phyloP scores from a whole-genome alignment of 2,113 vertebrate genomes.

The Perca fluviatilis region DNA sequence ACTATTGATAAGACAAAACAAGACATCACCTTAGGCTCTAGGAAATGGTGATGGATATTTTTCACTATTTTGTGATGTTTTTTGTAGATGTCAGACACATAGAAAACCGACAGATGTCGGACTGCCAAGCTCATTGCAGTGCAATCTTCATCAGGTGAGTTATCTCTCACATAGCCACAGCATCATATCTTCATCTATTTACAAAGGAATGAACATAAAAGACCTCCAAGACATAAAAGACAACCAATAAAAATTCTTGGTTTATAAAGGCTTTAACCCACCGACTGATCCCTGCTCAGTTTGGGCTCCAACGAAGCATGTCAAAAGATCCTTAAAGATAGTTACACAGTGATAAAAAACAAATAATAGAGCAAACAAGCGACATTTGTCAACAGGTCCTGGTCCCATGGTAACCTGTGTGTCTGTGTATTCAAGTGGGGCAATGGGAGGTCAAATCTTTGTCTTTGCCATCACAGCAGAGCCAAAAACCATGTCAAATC shows the following conservation, averaged over 20 bases:
- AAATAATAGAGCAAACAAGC: conserved; percentile 39
- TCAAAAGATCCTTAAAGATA: conserved; percentile 39
- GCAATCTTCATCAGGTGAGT: not conserved
- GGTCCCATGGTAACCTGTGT: conserved; percentile 9
- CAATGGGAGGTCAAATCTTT: conserved; percentile 51
- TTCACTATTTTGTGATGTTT: not conserved
- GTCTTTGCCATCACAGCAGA: conserved; percentile 30
- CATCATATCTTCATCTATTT: not conserved
- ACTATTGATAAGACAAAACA: not conserved
- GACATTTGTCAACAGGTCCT: conserved; percentile 39
- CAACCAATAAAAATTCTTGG: conserved; percentile 14
- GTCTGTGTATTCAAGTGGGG: conserved; percentile 50
- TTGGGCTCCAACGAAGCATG: not conserved
- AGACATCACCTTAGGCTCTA: not conserved
- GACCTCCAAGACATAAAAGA: too few relatives aligned
- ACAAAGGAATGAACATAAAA: conserved; percentile 10
- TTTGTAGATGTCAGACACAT: not conserved
- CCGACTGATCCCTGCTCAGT: not conserved
- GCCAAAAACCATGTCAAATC: not conserved
- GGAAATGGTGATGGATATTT: not conserved
- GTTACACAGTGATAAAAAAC: conserved; percentile 42
- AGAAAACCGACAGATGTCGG: not conserved
- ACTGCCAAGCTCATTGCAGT: not conserved
- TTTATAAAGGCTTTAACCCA: conserved; percentile 5
- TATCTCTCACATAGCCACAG: not conserved